phyloP scores from a whole-genome alignment of 2,888 invertebrate species.

The Polietes domitor region DNA sequence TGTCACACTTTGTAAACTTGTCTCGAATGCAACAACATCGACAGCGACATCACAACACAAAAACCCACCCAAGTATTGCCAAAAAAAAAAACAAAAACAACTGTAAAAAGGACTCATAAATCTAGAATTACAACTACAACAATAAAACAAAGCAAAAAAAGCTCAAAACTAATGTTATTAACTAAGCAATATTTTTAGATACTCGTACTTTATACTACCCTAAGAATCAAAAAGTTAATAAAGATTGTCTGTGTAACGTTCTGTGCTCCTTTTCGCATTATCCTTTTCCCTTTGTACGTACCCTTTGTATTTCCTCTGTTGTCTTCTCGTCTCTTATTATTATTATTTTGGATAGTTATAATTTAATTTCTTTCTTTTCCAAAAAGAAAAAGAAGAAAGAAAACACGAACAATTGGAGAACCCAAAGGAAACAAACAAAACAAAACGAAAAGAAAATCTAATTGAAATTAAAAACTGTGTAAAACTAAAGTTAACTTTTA shows the following conservation, averaged over 20 bases:
- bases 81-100: slow-evolving; percentile 26
- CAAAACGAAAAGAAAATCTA: slow-evolving; percentile 6
- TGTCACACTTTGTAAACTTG: slow-evolving; percentile 45
- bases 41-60: background rate
- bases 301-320: background rate
- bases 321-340: background rate
- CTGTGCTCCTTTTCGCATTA: background rate
- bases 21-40: background rate
- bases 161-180: slow-evolving; percentile 68
- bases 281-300: background rate
- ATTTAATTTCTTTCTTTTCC: background rate
- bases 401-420: background rate
- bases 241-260: background rate
- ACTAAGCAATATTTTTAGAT: slow-evolving; percentile 76
- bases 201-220: slow-evolving; percentile 47
- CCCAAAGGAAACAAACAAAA: background rate
- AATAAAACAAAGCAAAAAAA: slow-evolving; percentile 22
- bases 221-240: slow-evolving; percentile 27
- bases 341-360: slow-evolving; percentile 7
- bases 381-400: background rate
- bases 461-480: slow-evolving; percentile 42
- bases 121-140: slow-evolving; percentile 9
- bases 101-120: too few species aligned
- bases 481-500: slow-evolving; percentile 59
- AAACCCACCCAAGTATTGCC: slow-evolving; percentile 57